phyloP scores from a whole-genome alignment of 2,113 vertebrate species.

The Chiloscyllium plagiosum region DNA sequence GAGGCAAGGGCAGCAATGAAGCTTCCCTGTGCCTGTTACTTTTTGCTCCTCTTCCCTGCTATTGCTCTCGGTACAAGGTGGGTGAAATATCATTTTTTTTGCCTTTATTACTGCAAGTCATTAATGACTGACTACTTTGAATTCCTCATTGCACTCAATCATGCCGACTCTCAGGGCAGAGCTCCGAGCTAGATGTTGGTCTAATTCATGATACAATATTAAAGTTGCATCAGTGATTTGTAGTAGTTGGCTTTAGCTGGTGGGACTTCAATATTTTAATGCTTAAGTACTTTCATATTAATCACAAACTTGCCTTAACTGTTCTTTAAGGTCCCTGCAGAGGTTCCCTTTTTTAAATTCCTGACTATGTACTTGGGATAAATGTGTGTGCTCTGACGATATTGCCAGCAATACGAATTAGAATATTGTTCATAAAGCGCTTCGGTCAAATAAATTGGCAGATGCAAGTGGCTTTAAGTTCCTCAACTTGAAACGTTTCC shows the following conservation, averaged over 20 bases:
- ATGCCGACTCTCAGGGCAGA: neutral
- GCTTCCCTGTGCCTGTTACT: conserved; percentile 52
- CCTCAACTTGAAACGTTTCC: conserved; percentile 5
- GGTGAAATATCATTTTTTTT: conserved; percentile 44
- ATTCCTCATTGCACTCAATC: neutral
- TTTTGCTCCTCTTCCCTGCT: conserved; percentile 55
- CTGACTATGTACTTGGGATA: neutral
- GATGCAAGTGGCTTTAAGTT: conserved; percentile 14
- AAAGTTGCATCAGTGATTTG: neutral
- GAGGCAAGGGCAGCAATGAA: conserved; percentile 48
- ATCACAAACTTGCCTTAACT: conserved; percentile 4
- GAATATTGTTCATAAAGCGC: neutral
- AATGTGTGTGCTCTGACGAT: neutral
- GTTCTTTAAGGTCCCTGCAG: neutral
- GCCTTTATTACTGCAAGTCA: neutral
- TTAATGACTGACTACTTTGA: neutral
- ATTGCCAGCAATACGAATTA: neutral
- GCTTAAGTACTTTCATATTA: neutral
- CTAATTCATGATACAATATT: neutral
- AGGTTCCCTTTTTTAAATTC: too few relatives aligned
- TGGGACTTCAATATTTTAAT: neutral
- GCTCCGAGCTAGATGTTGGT: neutral
- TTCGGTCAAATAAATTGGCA: neutral
- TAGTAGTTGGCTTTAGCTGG: neutral
- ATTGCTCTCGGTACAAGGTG: conserved; percentile 59